Evolutionary conservation across 2,113 vertebrate genomes (phyloP), one percentile per base, ranked within the genome.

Genomic region (Sakesphorus luctuosus): DNA sequence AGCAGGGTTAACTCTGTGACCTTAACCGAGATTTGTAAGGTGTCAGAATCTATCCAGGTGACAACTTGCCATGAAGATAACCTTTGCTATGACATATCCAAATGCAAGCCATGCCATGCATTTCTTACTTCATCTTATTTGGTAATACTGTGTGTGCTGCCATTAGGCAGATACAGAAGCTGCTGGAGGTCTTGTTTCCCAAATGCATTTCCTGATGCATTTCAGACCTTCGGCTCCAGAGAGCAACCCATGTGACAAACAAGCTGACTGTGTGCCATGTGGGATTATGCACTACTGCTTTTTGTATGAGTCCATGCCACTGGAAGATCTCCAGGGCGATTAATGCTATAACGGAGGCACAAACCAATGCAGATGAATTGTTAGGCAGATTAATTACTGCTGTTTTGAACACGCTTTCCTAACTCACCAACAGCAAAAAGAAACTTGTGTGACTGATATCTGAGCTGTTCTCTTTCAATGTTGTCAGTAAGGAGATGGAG

Each of bases 381-480:
- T 55, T 53, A 66, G 84, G 62, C 77, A 76, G 36, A 71, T 87
- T 88, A 83, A 93, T 96, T 83, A 63, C 72, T 74, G 71, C 71
- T 74, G 63, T 49, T 91, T 65, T 58, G 79, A 83, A 88, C 38
- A 11, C 0, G 6, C 33, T 83, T 79, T 78, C 58, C 76, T 38
- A 58, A 63, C 47, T 82, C 26, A 11, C 53, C 59, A 59, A 18
- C 75, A 83, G 50, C 78, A 76, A 63, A 66, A 83, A 23, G 36
- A 11, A 62, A 28, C 62, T 53, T 29, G 28, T 55, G 62, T 67
- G 46, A 11, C 72, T 4, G 5, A 13, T 55, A 35, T 3, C 33
- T 47, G 75, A 69, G 72, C 46, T 67, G 36, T 62, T 80, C 71
- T 36, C 49, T 73, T 68, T 69, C 0, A 2, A 24, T 77, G 67